Evolutionary conservation across 2,113 vertebrate species (phyloP).

Genomic region (Puma concolor): DNA sequence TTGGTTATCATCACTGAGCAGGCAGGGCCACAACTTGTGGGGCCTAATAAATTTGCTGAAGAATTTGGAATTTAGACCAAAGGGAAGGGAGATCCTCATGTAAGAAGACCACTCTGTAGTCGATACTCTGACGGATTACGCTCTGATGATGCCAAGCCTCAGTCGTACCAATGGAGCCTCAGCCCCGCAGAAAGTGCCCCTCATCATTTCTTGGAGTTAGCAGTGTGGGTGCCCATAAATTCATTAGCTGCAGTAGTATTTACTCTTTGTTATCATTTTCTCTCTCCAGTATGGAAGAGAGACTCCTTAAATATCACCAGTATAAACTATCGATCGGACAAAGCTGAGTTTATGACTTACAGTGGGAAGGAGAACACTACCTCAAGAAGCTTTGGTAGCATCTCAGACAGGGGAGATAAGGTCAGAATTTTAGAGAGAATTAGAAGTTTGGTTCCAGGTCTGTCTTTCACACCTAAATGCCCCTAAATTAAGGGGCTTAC

Average conservation of each 20-base stretch:
- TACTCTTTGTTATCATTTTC: neutral
- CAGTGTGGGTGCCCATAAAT: neutral
- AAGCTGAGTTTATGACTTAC: neutral
- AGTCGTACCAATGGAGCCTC: no score
- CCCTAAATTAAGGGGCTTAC: neutral
- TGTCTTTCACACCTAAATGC: neutral
- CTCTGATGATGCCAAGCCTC: neutral
- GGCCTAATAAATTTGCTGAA: neutral
- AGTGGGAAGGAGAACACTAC: rapidly evolving
- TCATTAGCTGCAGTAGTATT: neutral
- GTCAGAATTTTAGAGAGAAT: neutral
- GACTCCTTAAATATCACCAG: neutral
- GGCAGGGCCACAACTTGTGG: neutral
- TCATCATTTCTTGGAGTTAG: neutral
- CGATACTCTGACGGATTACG: neutral
- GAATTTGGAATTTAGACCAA: neutral
- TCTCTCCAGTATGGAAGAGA: neutral
- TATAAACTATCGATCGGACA: neutral
- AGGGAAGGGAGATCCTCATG: neutral
- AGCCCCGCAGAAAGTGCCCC: neutral
- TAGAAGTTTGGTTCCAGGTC: neutral
- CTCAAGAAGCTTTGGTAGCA: neutral
- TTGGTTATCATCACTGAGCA: neutral
- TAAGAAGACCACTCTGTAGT: neutral
- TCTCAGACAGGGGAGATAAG: neutral